Evolutionary conservation across 2,113 vertebrate genomes (phyloP).

Genomic region (Lynx canadensis): DNA sequence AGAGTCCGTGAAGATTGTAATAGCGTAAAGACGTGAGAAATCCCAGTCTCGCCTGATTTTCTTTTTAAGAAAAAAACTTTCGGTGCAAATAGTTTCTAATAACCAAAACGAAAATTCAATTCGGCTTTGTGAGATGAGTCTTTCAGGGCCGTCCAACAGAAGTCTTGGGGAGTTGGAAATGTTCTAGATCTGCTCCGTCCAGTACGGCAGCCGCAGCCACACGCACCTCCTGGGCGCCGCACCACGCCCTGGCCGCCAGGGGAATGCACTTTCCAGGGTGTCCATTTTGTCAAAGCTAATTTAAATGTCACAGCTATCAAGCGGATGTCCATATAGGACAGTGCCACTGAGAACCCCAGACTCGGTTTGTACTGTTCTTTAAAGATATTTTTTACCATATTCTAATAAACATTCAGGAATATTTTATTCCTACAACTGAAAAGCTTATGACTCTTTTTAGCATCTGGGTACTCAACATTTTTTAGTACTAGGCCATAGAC

Average conservation of each 20-base stretch:
- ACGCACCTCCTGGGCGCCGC: rapidly evolving
- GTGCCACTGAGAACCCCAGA: rapidly evolving
- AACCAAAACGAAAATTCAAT: not conserved
- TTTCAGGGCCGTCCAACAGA: too few relatives aligned
- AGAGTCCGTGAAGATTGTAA: rapidly evolving
- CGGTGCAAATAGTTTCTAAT: not conserved
- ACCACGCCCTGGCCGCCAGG: not conserved
- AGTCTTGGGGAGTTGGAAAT: not conserved
- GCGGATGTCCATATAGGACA: rapidly evolving
- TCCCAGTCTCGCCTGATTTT: not conserved
- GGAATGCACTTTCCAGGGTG: rapidly evolving
- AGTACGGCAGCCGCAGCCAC: not conserved
- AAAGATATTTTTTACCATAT: not conserved
- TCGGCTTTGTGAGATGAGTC: not conserved
- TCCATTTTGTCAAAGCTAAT: rapidly evolving
- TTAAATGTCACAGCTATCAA: rapidly evolving
- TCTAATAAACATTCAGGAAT: not conserved
- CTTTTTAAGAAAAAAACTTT: too few relatives aligned
- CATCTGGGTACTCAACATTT: not conserved
- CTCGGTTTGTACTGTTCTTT: rapidly evolving
- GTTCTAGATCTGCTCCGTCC: too few relatives aligned
- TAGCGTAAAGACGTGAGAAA: rapidly evolving
- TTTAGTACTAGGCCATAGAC: not conserved
- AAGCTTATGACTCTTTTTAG: too few relatives aligned
- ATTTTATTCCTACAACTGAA: not conserved